These are phyloP conservation scores for Aporrectodea caliginosa DNA, from an alignment of 1,140 invertebrate species.

Conservation along the genomic window DNA sequence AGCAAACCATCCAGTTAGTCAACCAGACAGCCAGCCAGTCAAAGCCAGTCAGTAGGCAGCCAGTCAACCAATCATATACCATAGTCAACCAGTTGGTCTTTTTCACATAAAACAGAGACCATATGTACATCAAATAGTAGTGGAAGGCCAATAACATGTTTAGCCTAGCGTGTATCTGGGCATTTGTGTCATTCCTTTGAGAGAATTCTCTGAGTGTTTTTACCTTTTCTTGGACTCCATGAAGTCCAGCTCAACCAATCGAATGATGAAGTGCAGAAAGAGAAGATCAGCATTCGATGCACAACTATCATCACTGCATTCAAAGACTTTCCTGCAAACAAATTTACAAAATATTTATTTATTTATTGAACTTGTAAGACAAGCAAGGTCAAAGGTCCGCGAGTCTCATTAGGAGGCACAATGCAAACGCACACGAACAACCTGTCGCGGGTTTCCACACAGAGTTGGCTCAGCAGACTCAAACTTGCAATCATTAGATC, in stretches of 20 bases:
- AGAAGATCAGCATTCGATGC: background rate
- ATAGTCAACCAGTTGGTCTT: no score
- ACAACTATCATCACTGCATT: background rate
- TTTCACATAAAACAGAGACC: no score
- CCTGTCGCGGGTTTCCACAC: background rate
- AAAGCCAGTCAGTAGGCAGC: background rate
- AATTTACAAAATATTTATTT: background rate
- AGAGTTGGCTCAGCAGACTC: background rate
- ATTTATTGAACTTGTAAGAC: background rate
- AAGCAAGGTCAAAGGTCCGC: background rate
- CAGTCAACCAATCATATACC: background rate
- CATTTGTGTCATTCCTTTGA: background rate
- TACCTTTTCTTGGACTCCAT: background rate
- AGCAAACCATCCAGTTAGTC: no score
- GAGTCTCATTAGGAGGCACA: no score
- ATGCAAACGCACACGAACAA: no score
- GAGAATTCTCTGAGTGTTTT: background rate
- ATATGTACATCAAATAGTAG: background rate
- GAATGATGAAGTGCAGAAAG: background rate
- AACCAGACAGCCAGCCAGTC: no score
- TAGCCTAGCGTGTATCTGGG: background rate
- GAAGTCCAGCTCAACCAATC: background rate
- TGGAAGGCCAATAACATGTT: background rate
- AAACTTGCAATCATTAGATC: no score
- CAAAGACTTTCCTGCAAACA: background rate